Base-by-base conservation (phyloP, 2,888 invertebrate species). In the Hyppa rectilinea region DNA sequence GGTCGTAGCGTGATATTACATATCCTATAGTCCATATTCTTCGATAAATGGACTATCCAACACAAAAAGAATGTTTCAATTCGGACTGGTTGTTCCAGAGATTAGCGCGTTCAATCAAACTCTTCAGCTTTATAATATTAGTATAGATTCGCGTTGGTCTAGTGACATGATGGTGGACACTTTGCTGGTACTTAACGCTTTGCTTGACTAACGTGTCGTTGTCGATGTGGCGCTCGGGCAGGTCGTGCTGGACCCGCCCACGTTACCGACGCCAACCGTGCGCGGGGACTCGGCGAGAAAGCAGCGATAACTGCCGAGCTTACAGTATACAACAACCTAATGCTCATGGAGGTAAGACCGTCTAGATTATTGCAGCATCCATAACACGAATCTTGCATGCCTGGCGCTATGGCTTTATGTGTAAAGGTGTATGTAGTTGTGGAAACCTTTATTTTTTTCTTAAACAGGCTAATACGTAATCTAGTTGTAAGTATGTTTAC, bases 271-370 rank as follows among this genome's bases (percentile, higher is more conserved):
- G 75, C 93, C 94, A 6, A 91, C 92, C 47, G 90, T 88, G 9
- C 93, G 95, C 72, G 94, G 93, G 3, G 95, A 95, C 79, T 92
- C 93, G 3, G 92, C 90, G 67, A 90, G 92, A 88, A 94, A 93
- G 86, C 84, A 88, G 65, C 95, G 95, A 95, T 95, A 95, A 95
- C 92, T 92, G 84, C 73, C 66, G 75, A 85, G 76, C 66, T 81
- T 40, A 82, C 73, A 73, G 77, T 88, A 89, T 85, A 79, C 85
- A 84, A 84, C 84, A 83, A 83, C 85, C 84, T 83, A 83, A 88
- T 83, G 84, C 87, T 90, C 87, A 86, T 85, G 67, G 83, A 83
- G 85, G 86, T 85, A 77, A 87, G 75, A 36, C 43, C 52, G 59
- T 43, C 45, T 43, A 29, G 43, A 9, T 45, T 49, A 53, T 43